Conservation (phyloP, 2,888 invertebrate species). For the Apeira syringaria region DNA sequence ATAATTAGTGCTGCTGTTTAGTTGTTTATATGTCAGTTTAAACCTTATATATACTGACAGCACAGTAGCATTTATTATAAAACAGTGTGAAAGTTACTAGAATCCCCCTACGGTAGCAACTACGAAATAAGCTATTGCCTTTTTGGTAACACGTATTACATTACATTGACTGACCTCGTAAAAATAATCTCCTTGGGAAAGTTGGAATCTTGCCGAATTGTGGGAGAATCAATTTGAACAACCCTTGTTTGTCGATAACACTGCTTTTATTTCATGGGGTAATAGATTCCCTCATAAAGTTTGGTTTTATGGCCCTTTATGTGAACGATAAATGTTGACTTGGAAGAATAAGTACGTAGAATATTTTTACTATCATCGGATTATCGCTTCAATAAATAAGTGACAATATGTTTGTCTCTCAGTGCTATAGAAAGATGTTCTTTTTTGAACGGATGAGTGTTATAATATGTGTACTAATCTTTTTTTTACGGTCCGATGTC, state of each 20-base stretch:
- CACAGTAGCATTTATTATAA: no score
- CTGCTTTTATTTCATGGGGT: slow-evolving; percentile 31
- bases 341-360: slow-evolving; percentile 7
- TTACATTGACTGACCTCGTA: slow-evolving; percentile 11
- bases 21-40: no score
- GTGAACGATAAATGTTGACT: slow-evolving; percentile 22
- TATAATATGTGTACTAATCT: no score
- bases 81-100: no score
- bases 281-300: slow-evolving; percentile 32
- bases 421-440: no score
- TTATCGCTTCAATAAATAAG: slow-evolving; percentile 7
- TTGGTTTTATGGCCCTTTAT: slow-evolving; percentile 31
- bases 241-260: slow-evolving; percentile 32
- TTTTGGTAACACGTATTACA: slow-evolving; percentile 6
- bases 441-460: no score
- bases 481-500: no score
- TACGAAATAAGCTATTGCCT: slow-evolving; percentile 1
- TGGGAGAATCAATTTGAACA: slow-evolving; percentile 30
- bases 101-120: neutral
- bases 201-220: slow-evolving; percentile 17
- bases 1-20: no score
- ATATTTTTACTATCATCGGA: slow-evolving; percentile 7
- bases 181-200: slow-evolving; percentile 19
- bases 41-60: no score
- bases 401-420: slow-evolving; percentile 10